A percentile compares a stretch with the other conserved stretches of the same genome.
phyloP scores from a whole-genome alignment of 2,113 vertebrate species.

The Tragelaphus strepsiceros region DNA sequence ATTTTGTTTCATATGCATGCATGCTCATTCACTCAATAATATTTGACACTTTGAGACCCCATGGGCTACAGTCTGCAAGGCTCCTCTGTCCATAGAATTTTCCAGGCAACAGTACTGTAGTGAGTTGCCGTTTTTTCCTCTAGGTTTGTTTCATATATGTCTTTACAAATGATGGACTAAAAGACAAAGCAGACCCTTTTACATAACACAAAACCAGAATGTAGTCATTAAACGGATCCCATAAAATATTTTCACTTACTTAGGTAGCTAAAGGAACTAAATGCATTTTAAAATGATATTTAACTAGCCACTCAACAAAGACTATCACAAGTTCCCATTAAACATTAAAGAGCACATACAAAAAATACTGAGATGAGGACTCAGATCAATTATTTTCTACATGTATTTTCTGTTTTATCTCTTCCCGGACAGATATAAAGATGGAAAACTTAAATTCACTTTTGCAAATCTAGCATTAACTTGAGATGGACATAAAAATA shows the following conservation, averaged over 20 bases:
- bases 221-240: neutral
- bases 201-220: neutral
- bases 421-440: neutral
- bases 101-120: neutral
- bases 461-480: neutral
- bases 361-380: neutral
- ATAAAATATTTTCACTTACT: neutral
- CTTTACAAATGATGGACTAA: neutral
- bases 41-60: neutral
- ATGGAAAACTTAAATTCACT: neutral
- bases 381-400: neutral
- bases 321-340: neutral
- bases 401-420: neutral
- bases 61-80: neutral
- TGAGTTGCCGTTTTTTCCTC: neutral
- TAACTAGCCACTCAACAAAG: neutral
- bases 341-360: neutral
- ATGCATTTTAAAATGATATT: neutral
- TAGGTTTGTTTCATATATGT: neutral
- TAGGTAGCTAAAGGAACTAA: neutral
- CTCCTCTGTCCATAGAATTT: neutral
- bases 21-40: neutral
- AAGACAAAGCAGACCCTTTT: neutral
- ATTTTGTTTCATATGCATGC: neutral
- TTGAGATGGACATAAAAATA: neutral